Percentiles rank a stretch among this genome's conserved stretches.
Evolutionary conservation across 2,888 invertebrate species (phyloP).

Genomic region (Himalopsyche japonica): DNA sequence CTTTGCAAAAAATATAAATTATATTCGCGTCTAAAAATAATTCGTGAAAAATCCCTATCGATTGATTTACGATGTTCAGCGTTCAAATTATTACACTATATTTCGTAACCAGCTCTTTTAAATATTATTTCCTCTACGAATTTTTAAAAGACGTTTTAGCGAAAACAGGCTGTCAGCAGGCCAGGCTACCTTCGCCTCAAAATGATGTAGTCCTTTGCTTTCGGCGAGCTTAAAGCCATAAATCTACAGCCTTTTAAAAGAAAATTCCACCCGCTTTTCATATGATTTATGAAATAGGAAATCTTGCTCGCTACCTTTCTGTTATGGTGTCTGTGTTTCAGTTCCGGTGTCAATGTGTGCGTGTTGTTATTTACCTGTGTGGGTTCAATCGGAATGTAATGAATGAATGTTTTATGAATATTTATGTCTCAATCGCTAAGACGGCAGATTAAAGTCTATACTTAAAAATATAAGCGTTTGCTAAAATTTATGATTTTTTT

Average conservation of each 20-base stretch:
- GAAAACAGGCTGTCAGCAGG: background rate
- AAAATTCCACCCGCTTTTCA: background rate
- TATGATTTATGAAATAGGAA: background rate
- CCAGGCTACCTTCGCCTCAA: background rate
- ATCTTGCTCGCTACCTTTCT: background rate
- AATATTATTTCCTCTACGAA: background rate
- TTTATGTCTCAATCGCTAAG: no score
- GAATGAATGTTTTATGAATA: no score
- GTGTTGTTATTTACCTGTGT: background rate
- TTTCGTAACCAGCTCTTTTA: background rate
- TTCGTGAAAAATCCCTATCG: background rate
- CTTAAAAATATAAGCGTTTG: no score
- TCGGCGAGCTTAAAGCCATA: background rate
- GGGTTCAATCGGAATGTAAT: background rate
- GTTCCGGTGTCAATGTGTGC: background rate
- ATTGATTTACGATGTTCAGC: background rate
- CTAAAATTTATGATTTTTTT: no score
- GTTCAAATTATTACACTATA: background rate
- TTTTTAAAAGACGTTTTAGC: background rate
- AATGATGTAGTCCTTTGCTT: background rate
- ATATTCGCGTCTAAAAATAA: no score
- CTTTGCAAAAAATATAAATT: no score
- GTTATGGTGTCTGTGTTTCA: background rate
- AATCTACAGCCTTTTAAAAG: background rate
- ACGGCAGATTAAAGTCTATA: no score